These are phyloP conservation scores for Dicaeum eximium DNA, from an alignment of 2,113 vertebrate species.

Conservation along the genomic window DNA sequence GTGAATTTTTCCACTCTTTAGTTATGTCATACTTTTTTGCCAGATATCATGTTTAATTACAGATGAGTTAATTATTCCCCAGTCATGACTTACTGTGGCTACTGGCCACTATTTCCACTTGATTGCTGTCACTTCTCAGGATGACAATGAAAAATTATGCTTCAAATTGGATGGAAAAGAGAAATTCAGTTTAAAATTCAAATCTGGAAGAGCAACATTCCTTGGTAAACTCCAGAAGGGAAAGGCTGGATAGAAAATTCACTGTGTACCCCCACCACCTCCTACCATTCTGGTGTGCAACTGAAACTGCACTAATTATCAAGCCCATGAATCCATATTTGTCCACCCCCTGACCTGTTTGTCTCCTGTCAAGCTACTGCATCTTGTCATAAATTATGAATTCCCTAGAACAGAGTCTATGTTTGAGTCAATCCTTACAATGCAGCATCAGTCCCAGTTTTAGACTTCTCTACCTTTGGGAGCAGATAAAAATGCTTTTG, in stretches of 20 bases:
- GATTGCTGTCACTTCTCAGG: neutral
- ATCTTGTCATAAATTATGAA: neutral
- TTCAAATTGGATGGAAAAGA: neutral
- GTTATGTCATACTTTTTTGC: neutral
- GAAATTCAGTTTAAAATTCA: neutral
- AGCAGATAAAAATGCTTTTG: neutral
- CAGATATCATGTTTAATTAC: constrained; percentile 5
- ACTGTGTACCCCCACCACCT: no score
- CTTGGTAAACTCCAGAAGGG: neutral
- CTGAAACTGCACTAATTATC: neutral
- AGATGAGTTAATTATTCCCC: constrained; percentile 18
- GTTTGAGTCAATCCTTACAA: neutral
- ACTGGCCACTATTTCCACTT: neutral
- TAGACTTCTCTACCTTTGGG: neutral
- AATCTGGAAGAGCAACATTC: neutral
- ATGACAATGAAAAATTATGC: constrained; percentile 17
- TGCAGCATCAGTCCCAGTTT: neutral
- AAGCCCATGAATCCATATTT: neutral
- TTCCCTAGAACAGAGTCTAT: neutral
- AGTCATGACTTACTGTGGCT: constrained; percentile 26
- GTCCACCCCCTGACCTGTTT: neutral
- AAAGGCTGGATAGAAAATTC: neutral
- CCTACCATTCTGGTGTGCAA: neutral
- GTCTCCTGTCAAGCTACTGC: neutral
- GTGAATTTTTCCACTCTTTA: neutral